Percentiles rank a stretch among this genome's conserved stretches.
phyloP scores from a whole-genome alignment of 2,888 invertebrate genomes.

The Parnassius smintheus region DNA sequence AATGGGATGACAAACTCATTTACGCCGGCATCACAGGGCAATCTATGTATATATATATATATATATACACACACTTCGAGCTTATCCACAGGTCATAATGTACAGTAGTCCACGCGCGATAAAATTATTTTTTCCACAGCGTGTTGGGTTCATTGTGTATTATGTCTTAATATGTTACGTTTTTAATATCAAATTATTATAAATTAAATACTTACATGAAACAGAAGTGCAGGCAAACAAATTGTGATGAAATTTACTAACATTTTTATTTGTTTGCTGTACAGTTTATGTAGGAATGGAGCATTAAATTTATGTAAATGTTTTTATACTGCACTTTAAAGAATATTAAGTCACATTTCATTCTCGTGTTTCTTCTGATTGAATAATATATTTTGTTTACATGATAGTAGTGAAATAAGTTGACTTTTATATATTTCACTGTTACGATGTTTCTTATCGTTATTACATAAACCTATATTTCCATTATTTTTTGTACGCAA shows the following conservation, averaged over 20 bases:
- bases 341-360: slow-evolving; percentile 26
- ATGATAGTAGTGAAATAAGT: slow-evolving; percentile 24
- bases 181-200: slow-evolving; percentile 4
- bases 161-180: background rate
- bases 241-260: slow-evolving; percentile 23
- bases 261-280: slow-evolving; percentile 27
- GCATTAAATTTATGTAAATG: slow-evolving; percentile 26
- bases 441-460: slow-evolving; percentile 24
- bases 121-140: background rate
- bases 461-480: slow-evolving; percentile 26
- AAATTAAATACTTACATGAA: slow-evolving; percentile 24
- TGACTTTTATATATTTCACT: slow-evolving; percentile 27
- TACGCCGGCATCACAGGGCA: too few relatives aligned
- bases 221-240: slow-evolving; percentile 16
- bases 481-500: slow-evolving; percentile 4
- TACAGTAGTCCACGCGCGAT: slow-evolving; percentile 12
- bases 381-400: slow-evolving; percentile 24
- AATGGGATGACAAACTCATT: too few relatives aligned
- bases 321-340: slow-evolving; percentile 27
- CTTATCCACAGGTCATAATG: too few relatives aligned
- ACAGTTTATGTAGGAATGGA: slow-evolving; percentile 25
- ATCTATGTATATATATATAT: too few relatives aligned
- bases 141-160: background rate
- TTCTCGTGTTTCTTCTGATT: slow-evolving; percentile 25
- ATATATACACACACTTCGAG: too few relatives aligned